These are phyloP conservation scores for Drosophila elegans DNA, from an alignment of 1,140 invertebrate species.

Conservation along the genomic window DNA sequence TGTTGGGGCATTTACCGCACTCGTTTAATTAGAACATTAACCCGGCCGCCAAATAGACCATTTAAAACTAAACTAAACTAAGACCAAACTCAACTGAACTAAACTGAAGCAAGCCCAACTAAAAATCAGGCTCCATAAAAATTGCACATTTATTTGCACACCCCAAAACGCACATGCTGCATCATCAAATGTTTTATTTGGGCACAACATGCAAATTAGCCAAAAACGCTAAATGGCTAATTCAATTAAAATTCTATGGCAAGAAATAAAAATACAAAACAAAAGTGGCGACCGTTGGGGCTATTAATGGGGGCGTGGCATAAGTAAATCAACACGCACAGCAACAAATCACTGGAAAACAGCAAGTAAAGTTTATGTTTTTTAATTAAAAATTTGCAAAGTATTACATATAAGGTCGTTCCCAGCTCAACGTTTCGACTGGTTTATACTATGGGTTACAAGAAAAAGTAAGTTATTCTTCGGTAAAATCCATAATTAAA, in stretches of 20 bases:
- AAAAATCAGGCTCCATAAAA: conserved; percentile 34
- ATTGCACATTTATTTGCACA: conserved; percentile 23
- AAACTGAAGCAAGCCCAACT: conserved; percentile 8
- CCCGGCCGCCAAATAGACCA: conserved; percentile 33
- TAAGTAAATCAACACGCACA: conserved; percentile 45
- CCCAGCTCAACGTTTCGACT: neutral
- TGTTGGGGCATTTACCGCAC: conserved; percentile 14
- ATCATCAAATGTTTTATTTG: conserved; percentile 37
- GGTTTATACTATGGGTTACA: neutral
- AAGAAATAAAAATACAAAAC: conserved; percentile 37
- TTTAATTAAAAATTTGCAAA: conserved; percentile 74
- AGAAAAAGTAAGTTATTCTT: neutral
- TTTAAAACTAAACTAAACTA: conserved; percentile 3
- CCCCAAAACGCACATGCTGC: conserved; percentile 7
- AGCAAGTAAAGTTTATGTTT: conserved; percentile 73
- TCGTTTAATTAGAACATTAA: conserved; percentile 65
- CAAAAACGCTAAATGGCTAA: conserved; percentile 70
- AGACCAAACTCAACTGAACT: conserved; percentile 24
- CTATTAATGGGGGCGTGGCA: conserved; percentile 39
- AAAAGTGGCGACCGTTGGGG: neutral
- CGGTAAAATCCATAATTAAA: too few species aligned
- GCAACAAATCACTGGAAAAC: conserved; percentile 55
- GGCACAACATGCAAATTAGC: conserved; percentile 64
- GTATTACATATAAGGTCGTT: neutral
- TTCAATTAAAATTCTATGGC: conserved; percentile 72